Evolutionary conservation across 2,888 invertebrate genomes (phyloP), one percentile per base, ranked within the genome.

Genomic region (Argynnis bischoffii): DNA sequence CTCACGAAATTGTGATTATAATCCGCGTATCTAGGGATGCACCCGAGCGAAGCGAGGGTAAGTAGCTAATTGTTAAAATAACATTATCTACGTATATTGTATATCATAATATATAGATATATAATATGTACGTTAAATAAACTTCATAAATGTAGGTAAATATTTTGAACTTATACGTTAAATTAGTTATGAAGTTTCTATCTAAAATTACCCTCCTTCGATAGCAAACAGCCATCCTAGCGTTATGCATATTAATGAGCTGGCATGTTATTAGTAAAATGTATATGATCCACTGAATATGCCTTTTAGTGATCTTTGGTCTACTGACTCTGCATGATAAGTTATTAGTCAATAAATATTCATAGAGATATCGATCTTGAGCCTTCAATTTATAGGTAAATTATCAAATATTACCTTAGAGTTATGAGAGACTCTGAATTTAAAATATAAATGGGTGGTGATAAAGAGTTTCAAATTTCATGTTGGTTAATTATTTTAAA

Each of bases 171-270:
- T 81, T 81, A 86, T 84, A 85, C 87, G 84, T 79, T 84, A 89
- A 87, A 89, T 91, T 90, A 84, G 87, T 89, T 88, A 87, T 79
- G 76, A 85, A 89, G 85, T 89, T 87, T 81, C 79, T 74, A 77
- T 81, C 83, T 85, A 83, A 86, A 85, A 87, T 86, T 85, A 85
- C 81, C 77, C 79, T 75, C 74, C 76, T 75, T 77, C 86, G 75
- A 86, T 83, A 86, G 80, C 81, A 81, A 86, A 87, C 85, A 81
- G 84, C 80, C 82, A 84, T 83, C 83, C 83, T 80, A 78, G 81
- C 83, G 87, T 81, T 85, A 89, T 90, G 86, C 87, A 91, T 91
- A 89, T 88, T 91, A 87, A 90, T 89, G 81, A 84, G 79, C 76
- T 77, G 76, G 81, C 81, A 81, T 84, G 81, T 82, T 87, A 87